Evolutionary conservation across 2,113 vertebrate genomes (phyloP), one percentile per base, ranked within the genome.

Genomic region (Cnemophilus loriae): DNA sequence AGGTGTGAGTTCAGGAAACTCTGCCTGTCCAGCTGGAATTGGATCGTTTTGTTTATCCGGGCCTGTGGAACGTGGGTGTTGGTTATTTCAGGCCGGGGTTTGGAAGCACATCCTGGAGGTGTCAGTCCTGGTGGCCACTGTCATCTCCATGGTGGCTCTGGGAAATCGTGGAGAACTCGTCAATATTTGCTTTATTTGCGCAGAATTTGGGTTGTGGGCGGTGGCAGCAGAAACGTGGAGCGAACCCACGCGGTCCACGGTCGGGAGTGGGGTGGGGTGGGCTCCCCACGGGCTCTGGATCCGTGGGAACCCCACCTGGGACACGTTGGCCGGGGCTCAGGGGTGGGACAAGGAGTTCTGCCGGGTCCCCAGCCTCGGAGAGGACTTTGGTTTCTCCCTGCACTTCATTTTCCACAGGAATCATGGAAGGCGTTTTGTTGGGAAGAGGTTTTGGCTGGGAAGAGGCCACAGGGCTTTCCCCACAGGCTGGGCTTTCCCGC

Each of bases 161-260:
- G 42, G n/a, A 57, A 30, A 50, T 20, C 9, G 0, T 1, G 2
- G 56, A 23, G n/a, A 7, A 7, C 33, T 44, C 2, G 0, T 30
- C 49, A 14, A 10, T 5, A 5, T 77, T 37, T 16, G 33, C 21
- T 53, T 44, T 47, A 9, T 59, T 85, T 55, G 5, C 15, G 2
- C 19, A 5, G 59, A 15, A 23, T 67, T 75, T 9, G 60, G 8
- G 35, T 1, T 11, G 8, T 30, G 46, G 55, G 56, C 61, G n/a
- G 28, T 26, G 18, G 5, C 2, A 55, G 65, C 28, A 50, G 8
- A 84, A 82, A 37, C 1, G 1, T 0, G 1, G 78, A 44, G 21
- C 11, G 24, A 70, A 75, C 3, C 50, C 65, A 4, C 6, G 3
- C 0, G 12, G 41, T 33, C 3, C 2, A 0, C 17, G 18, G 32